phyloP scores from a whole-genome alignment of 1,140 invertebrate genomes.

The Heliconius himera region DNA sequence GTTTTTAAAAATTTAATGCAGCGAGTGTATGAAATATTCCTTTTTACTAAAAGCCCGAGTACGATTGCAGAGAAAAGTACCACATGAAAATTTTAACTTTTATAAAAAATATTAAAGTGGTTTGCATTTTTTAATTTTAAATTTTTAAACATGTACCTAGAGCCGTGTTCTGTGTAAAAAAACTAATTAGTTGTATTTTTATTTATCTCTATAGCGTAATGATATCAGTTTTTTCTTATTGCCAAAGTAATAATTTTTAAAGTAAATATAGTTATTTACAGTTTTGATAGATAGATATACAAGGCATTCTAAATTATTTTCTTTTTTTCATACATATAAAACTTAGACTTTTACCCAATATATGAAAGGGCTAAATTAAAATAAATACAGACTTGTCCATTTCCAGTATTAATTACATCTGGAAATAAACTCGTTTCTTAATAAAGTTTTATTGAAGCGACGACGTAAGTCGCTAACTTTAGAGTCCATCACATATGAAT shows the following conservation, averaged over 20 bases:
- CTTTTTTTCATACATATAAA: background rate
- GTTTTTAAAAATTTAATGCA: slow-evolving; percentile 3
- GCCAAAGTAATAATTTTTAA: too few species aligned
- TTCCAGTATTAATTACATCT: slow-evolving; percentile 8
- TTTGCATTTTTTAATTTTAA: slow-evolving; percentile 1
- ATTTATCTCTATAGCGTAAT: background rate
- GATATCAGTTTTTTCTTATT: background rate
- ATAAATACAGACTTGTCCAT: background rate
- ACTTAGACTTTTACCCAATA: background rate
- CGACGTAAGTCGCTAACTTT: slow-evolving; percentile 57
- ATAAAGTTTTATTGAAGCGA: slow-evolving; percentile 31
- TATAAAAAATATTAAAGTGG: background rate
- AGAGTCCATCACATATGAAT: slow-evolving; percentile 72
- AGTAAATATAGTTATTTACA: too few species aligned
- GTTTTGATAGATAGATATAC: too few species aligned
- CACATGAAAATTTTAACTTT: slow-evolving; percentile 10
- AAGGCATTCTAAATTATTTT: too few species aligned
- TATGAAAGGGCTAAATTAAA: background rate
- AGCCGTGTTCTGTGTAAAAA: background rate
- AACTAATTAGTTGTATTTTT: background rate
- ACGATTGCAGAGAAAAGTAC: slow-evolving; percentile 10
- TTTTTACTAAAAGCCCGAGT: slow-evolving; percentile 10
- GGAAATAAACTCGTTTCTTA: slow-evolving; percentile 20
- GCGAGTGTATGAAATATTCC: slow-evolving; percentile 8
- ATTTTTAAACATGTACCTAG: background rate